Conservation (phyloP, 2,888 invertebrate species). For the Diplazon laetatorius region DNA sequence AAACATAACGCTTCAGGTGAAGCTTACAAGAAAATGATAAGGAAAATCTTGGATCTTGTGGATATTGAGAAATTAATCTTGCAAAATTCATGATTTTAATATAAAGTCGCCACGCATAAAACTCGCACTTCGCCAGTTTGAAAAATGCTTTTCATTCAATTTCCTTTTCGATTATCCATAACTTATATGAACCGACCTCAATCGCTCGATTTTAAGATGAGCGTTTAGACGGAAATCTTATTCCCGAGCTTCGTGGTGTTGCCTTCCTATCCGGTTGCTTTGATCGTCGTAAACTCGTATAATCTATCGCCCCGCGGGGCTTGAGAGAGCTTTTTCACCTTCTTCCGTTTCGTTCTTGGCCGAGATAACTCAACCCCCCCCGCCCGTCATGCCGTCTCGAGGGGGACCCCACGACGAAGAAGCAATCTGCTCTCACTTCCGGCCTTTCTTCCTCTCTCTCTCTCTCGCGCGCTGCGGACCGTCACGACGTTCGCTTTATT, state of each 20-base stretch:
- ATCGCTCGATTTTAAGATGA: conserved; percentile 24
- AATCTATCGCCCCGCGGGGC: conserved; percentile 23
- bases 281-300: conserved; percentile 31
- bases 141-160: no score
- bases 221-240: not conserved
- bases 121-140: no score
- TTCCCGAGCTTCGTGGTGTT: not conserved
- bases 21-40: no score
- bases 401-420: not conserved
- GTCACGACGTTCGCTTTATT: not conserved
- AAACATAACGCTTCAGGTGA: no score
- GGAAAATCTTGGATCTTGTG: no score
- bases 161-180: no score
- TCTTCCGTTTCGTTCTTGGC: conserved; percentile 11
- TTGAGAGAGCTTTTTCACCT: not conserved
- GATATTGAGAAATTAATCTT: no score
- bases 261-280: conserved; percentile 19
- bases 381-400: not conserved
- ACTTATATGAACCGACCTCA: no score
- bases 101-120: no score
- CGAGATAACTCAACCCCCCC: conserved; percentile 14
- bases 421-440: no score
- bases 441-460: no score
- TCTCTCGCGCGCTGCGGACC: not conserved
- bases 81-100: no score